Conservation (phyloP, 2,888 invertebrate genomes). For the Endomychus coccineus region DNA sequence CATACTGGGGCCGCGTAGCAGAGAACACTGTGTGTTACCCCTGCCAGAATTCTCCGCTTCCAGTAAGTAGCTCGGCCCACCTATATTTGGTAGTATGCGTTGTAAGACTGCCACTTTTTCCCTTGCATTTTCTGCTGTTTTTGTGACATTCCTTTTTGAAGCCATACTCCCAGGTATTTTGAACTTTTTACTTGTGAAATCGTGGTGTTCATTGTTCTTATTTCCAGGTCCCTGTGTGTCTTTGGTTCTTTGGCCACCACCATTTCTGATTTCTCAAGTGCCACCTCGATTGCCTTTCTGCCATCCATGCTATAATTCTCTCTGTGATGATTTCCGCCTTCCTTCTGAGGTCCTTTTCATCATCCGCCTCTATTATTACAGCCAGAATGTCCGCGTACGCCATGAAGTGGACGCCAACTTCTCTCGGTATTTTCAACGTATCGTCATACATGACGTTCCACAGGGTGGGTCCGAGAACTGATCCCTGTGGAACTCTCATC, state of each 20-base stretch:
- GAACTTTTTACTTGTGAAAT: neutral
- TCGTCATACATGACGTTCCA: slow-evolving; percentile 8
- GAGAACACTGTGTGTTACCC: slow-evolving; percentile 4
- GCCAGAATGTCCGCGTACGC: slow-evolving; percentile 8
- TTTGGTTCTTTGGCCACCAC: neutral
- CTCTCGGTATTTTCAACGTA: neutral
- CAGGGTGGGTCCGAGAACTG: slow-evolving; percentile 5
- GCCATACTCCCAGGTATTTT: slow-evolving; percentile 14
- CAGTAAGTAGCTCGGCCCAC: slow-evolving; percentile 5
- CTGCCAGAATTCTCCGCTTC: slow-evolving; percentile 7
- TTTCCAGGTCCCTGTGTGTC: neutral
- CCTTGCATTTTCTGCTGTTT: slow-evolving; percentile 7
- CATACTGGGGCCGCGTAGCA: slow-evolving; percentile 19
- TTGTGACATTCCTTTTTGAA: slow-evolving; percentile 8
- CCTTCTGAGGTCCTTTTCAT: neutral
- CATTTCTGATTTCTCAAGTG: slow-evolving; percentile 2
- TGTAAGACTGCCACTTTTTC: neutral
- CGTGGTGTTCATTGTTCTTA: neutral
- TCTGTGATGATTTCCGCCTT: neutral
- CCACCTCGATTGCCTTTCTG: slow-evolving; percentile 2
- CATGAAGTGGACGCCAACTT: neutral
- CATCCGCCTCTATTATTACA: slow-evolving; percentile 5
- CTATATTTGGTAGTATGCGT: slow-evolving; percentile 12
- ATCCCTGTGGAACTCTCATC: slow-evolving; percentile 9
- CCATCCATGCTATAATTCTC: neutral